Evolutionary conservation across 2,888 invertebrate species (phyloP), one percentile per base, ranked within the genome.

Genomic region (Pristionchus exspectatus): DNA sequence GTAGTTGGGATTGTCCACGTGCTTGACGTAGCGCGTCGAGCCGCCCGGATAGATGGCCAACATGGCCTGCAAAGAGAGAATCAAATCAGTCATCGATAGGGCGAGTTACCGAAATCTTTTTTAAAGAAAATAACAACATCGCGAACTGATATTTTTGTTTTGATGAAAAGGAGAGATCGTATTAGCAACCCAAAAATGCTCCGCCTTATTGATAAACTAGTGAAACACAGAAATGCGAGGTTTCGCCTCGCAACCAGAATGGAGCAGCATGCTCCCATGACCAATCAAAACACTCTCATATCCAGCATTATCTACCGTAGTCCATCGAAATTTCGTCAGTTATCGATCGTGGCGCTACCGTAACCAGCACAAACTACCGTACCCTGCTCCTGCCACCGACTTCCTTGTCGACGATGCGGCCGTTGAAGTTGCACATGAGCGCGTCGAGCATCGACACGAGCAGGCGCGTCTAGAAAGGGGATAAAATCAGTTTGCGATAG

Each of bases 21-120:
- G 99, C 95, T 98, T 98, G 89, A 98, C 97, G 95, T 99, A 99
- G 95, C 97, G 97, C 21, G 98, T 97, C 90, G 98, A 98, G 88
- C 97, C 97, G 56, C 98, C 98, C 0, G 98, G 99, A 95, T 99
- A 99, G 95, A 98, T 98, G 69, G 99, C 98, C 69, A 99, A 97
- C 99, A 99, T 99, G 59, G 98, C 98, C 98, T 98, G 96, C 33
- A 96, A 66, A 84, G 24, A 77, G 24, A 83, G 18, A 63, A 54
- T 74, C 9, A 38, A 50, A 33, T 54, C 2, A 81, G n/a, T 50
- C 16, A 81, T 81, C 33, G 5, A 38, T 38, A 3, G 38, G 38
- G 38, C 38, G 38, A 38, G 38, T 5, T 38, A 38, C 38, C 38
- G 38, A 3, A 38, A 38, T 38, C n/a, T n/a, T n/a, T n/a, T n/a